Evolutionary conservation across 2,113 vertebrate genomes (phyloP).

Genomic region (Xiphophorus couchianus): DNA sequence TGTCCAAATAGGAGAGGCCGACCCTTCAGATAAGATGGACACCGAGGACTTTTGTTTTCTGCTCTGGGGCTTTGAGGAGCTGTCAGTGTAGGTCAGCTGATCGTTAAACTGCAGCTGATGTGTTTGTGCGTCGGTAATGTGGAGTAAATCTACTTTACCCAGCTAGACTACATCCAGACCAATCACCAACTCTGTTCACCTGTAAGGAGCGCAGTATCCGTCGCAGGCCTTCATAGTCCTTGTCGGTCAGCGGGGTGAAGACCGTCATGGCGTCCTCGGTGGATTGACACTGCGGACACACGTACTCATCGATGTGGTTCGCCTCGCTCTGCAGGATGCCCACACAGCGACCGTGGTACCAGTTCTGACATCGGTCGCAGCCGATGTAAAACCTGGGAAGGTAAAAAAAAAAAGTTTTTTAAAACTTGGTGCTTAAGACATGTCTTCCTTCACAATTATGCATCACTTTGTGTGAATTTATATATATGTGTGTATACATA

Average conservation of each 20-base stretch:
- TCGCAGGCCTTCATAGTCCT: conserved; percentile 94
- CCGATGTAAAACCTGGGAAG: conserved; percentile 94
- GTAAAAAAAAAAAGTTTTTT: too few relatives aligned
- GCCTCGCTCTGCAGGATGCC: conserved; percentile 98
- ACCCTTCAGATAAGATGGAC: conserved; percentile 69
- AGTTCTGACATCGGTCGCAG: conserved; percentile 98
- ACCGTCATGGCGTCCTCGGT: conserved; percentile 99
- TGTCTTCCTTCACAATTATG: too few relatives aligned
- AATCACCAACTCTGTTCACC: conserved; percentile 65
- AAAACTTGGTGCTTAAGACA: background rate
- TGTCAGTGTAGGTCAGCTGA: conserved; percentile 3
- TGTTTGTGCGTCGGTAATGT: background rate
- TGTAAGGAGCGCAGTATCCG: conserved; percentile 93
- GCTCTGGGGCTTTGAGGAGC: conserved; percentile 22
- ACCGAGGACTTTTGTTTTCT: conserved; percentile 70
- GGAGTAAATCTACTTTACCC: background rate
- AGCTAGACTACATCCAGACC: background rate
- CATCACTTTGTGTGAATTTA: too few relatives aligned
- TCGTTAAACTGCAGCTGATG: conserved; percentile 19
- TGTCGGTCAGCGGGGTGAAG: conserved; percentile 95
- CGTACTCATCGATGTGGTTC: conserved; percentile 96
- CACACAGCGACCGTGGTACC: conserved; percentile 98
- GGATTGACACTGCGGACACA: conserved; percentile 98
- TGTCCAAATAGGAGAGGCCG: conserved; percentile 60
- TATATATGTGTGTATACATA: too few relatives aligned